Evolutionary conservation across 2,797 vertebrate genomes (phyloP).

Genomic region (Babyrousa celebensis): DNA sequence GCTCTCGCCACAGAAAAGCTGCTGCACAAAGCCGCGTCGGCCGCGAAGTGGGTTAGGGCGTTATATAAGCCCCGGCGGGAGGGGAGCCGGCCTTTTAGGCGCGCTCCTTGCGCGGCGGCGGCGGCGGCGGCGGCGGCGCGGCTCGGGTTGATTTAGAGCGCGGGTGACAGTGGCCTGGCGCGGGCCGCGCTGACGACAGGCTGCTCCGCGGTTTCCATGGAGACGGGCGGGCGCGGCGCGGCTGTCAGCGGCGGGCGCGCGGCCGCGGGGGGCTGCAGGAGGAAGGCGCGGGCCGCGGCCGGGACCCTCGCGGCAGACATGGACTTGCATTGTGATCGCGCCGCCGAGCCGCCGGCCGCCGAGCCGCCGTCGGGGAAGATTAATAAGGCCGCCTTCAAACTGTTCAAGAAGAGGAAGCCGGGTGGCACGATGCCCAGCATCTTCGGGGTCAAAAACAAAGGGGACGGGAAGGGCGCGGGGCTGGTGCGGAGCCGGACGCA

Average conservation of each 20-base stretch:
- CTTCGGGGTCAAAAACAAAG: constrained; percentile 98
- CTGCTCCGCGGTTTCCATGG: constrained; percentile 94
- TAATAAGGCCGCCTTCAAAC: constrained; percentile 98
- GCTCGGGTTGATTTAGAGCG: constrained; percentile 85
- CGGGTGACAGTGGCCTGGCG: constrained; percentile 92
- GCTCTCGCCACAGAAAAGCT: neutral
- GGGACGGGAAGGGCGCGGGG: constrained; percentile 91
- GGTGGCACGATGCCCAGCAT: constrained; percentile 97
- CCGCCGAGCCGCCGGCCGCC: constrained; percentile 94
- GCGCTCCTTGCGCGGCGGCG: neutral
- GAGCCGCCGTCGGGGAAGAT: constrained; percentile 97
- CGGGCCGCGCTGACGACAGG: constrained; percentile 94
- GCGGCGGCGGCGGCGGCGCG: constrained; percentile 71
- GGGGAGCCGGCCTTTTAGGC: constrained; percentile 69
- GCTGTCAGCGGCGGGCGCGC: constrained; percentile 90
- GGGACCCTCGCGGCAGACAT: constrained; percentile 93
- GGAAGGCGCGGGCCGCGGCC: constrained; percentile 86
- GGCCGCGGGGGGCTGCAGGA: constrained; percentile 88
- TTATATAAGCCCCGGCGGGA: constrained; percentile 85
- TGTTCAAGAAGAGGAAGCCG: constrained; percentile 96
- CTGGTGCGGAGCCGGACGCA: constrained; percentile 97
- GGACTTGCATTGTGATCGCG: constrained; percentile 96
- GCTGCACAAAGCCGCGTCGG: neutral
- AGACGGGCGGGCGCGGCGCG: constrained; percentile 90
- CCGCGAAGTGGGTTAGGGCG: constrained; percentile 77